phyloP scores from a whole-genome alignment of 2,797 vertebrate species.

The Scolopax bukidnonensis region DNA sequence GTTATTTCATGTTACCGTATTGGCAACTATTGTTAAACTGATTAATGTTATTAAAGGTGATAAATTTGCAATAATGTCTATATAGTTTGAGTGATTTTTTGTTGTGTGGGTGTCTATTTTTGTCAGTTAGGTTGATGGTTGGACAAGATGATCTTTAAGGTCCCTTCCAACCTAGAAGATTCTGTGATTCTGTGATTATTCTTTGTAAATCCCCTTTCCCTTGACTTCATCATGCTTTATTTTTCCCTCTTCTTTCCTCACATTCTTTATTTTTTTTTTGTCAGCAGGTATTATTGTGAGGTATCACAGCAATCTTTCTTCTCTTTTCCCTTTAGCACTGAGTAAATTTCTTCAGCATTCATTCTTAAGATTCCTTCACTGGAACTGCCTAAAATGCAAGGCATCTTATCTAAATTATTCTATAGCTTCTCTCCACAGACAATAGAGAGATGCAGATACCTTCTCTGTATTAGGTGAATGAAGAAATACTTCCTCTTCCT shows the following conservation, averaged over 20 bases:
- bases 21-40: neutral
- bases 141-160: too few relatives aligned
- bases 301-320: neutral
- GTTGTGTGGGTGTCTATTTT: too few relatives aligned
- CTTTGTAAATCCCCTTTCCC: neutral
- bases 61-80: neutral
- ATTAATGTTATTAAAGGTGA: neutral
- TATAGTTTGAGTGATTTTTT: too few relatives aligned
- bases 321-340: neutral
- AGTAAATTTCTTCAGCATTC: neutral
- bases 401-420: neutral
- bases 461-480: neutral
- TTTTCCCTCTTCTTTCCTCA: neutral
- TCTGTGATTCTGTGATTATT: neutral
- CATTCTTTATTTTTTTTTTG: accelerated
- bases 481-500: neutral
- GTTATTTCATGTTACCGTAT: neutral
- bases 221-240: neutral
- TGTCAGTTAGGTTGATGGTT: too few relatives aligned
- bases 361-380: neutral
- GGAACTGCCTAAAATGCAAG: neutral
- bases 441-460: neutral
- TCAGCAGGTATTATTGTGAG: neutral
- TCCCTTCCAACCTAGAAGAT: too few relatives aligned
- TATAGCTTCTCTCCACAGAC: neutral